Conservation (phyloP, 2,797 vertebrate species). For the Lindbergichthys nudifrons region DNA sequence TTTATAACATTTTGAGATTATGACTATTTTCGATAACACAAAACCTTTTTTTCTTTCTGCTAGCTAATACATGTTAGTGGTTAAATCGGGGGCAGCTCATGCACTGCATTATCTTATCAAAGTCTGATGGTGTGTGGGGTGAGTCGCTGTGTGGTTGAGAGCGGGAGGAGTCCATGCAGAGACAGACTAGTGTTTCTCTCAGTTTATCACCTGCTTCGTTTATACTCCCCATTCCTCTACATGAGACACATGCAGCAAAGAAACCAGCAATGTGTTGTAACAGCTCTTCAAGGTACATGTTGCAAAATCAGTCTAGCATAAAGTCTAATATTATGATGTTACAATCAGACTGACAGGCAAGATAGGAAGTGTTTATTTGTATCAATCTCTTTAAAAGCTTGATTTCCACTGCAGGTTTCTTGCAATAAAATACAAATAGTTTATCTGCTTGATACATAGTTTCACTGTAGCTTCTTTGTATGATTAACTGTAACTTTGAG, state of each 20-base stretch:
- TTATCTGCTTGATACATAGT: slow-evolving; percentile 5
- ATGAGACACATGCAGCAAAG: slow-evolving; percentile 18
- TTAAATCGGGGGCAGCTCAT: slow-evolving; percentile 21
- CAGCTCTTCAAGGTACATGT: slow-evolving; percentile 1
- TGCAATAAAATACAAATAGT: not conserved
- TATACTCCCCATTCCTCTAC: slow-evolving; percentile 26
- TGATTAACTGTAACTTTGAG: not conserved
- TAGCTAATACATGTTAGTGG: not conserved
- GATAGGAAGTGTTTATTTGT: slow-evolving; percentile 27
- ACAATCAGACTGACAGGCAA: slow-evolving; percentile 4
- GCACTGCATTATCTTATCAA: slow-evolving; percentile 55
- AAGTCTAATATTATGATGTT: slow-evolving; percentile 18
- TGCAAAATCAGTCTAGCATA: slow-evolving; percentile 1
- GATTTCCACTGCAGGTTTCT: not conserved
- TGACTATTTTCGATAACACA: not conserved
- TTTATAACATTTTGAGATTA: not conserved
- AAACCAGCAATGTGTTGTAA: slow-evolving; percentile 20
- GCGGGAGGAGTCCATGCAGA: slow-evolving; percentile 27
- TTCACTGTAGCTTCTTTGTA: not conserved
- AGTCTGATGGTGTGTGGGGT: slow-evolving; percentile 46
- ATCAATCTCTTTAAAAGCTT: slow-evolving; percentile 1
- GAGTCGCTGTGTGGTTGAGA: slow-evolving; percentile 50
- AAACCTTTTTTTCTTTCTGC: not conserved
- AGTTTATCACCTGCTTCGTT: slow-evolving; percentile 45
- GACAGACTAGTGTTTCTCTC: slow-evolving; percentile 12